Conservation (phyloP, 2,797 vertebrate genomes). For the Poecilia wingei region DNA sequence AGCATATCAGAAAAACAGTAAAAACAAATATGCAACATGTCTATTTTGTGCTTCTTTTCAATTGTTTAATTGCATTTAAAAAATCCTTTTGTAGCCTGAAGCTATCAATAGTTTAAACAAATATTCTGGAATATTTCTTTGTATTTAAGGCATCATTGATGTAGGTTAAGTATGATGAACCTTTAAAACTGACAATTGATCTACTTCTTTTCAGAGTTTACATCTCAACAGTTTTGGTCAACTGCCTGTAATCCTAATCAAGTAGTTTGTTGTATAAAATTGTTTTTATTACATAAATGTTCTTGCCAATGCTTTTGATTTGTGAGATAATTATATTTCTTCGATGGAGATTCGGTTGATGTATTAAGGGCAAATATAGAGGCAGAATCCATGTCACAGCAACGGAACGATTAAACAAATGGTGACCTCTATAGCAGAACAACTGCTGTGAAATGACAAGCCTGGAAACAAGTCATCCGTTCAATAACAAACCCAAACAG, state of each 20-base stretch:
- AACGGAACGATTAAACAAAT: neutral
- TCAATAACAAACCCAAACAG: slow-evolving; percentile 1
- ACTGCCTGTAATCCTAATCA: neutral
- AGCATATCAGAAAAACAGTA: too few relatives aligned
- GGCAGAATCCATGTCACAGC: neutral
- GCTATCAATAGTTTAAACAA: neutral
- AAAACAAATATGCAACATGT: neutral
- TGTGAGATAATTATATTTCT: neutral
- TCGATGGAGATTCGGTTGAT: neutral
- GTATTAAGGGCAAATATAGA: neutral
- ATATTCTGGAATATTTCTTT: neutral
- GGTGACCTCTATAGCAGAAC: neutral
- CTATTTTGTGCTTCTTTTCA: neutral
- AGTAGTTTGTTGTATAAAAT: neutral
- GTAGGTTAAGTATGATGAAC: neutral
- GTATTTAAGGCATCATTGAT: neutral
- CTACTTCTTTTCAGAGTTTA: neutral
- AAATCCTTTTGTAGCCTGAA: neutral
- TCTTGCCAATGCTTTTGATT: neutral
- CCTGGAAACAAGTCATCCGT: neutral
- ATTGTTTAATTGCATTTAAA: neutral
- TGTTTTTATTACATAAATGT: neutral
- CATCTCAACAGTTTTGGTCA: neutral
- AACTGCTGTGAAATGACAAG: neutral
- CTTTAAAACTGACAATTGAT: neutral